Evolutionary conservation across 2,888 invertebrate species (phyloP).

Genomic region (Apoderus coryli): DNA sequence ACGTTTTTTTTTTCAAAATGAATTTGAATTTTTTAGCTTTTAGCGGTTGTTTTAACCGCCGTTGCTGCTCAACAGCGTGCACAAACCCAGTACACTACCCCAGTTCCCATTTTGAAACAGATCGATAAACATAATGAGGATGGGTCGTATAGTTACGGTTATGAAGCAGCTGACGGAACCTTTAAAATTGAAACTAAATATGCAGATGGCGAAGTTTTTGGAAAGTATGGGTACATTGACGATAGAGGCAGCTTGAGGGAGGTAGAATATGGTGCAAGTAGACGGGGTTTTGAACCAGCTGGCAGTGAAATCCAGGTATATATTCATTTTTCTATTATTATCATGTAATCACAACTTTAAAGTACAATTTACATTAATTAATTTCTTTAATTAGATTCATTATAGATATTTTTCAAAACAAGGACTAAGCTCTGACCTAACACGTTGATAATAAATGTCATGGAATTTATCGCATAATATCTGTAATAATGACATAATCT

Average conservation of each 20-base stretch:
- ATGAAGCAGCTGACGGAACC: constrained; percentile 73
- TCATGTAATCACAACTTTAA: no score
- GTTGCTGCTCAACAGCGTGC: constrained; percentile 25
- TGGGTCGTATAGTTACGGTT: constrained; percentile 78
- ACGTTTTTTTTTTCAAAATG: no score
- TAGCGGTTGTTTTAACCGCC: no score
- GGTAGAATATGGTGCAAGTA: constrained; percentile 73
- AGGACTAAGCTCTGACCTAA: no score
- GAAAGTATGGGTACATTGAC: constrained; percentile 83
- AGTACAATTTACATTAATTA: no score
- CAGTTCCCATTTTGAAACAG: constrained; percentile 69
- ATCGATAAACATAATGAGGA: constrained; percentile 77
- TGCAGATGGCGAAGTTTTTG: constrained; percentile 67
- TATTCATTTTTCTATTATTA: no score
- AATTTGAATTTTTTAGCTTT: no score
- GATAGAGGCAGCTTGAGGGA: constrained; percentile 60
- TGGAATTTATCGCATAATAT: no score
- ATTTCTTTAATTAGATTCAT: no score
- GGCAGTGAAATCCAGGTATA: constrained; percentile 50
- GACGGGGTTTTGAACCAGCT: constrained; percentile 68
- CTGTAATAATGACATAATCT: no score
- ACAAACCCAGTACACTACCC: constrained; percentile 49
- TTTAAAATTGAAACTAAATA: constrained; percentile 83
- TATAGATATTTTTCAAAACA: no score
- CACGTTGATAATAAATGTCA: no score